Evolutionary conservation across 2,888 invertebrate species (phyloP), one percentile per base, ranked within the genome.

Genomic region (Sarcophaga subvicina): DNA sequence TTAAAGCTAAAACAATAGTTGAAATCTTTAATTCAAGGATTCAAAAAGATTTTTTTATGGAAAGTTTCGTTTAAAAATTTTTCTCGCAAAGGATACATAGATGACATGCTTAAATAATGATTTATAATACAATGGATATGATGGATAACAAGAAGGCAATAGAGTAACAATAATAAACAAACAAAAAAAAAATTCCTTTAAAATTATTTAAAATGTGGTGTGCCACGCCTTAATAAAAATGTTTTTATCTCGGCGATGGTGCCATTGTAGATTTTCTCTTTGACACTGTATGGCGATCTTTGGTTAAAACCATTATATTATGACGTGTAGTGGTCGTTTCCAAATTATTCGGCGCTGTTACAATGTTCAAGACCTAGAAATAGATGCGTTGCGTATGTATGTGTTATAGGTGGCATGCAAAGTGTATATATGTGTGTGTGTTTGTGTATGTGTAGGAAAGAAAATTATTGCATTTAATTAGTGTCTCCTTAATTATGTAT

Each of bases 161-260:
- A 59, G 14, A 27, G 12, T 45, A 14, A 10, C 12, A 37, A 37
- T 10, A 37, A 37, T 66, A 17, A 17, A n/a, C 1, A 37, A 8
- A 6, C 4, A 27, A 14, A 27, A 45, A 11, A 10, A 45, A 20
- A 37, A 10, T 37, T 37, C 10, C 8, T 37, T 37, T 37, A 37
- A 37, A 37, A 37, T 37, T 27, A 27, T 27, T 27, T 27, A 27
- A 27, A 27, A 27, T 27, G 0, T 27, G 5, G 27, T 27, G 27
- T 22, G 22, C 27, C 27, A 4, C 27, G 27, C 27, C 5, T 27
- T 27, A 27, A 27, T 5, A 6, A 4, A 25, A 0, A 5, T 27
- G 5, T 22, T 73, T 89, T 89, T 92, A 92, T 90, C 92, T 91
- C 17, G 92, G 92, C 66, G 91, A 90, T 11, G 92, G 91, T 63